phyloP scores from a whole-genome alignment of 2,888 invertebrate genomes.

The Agrochola lota region DNA sequence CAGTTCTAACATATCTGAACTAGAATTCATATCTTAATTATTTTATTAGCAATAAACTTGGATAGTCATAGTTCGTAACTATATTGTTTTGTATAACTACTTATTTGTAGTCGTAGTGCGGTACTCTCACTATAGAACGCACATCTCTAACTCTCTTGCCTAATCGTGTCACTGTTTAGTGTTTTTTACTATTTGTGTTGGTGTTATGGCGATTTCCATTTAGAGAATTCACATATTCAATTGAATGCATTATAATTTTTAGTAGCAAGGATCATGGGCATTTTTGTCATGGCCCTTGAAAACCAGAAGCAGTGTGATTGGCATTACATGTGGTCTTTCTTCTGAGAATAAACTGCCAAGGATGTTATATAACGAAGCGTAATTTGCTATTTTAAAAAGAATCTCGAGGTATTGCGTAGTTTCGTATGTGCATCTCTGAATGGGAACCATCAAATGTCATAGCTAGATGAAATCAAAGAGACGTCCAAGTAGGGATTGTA shows the following conservation, averaged over 20 bases:
- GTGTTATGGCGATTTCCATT: conserved; percentile 69
- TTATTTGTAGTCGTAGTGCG: conserved; percentile 63
- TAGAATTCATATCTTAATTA: conserved; percentile 83
- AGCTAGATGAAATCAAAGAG: conserved; percentile 88
- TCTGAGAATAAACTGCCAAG: background rate
- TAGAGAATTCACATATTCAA: conserved; percentile 49
- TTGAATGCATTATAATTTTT: background rate
- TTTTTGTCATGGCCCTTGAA: background rate
- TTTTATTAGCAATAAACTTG: conserved; percentile 83
- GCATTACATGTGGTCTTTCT: background rate
- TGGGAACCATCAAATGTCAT: conserved; percentile 67
- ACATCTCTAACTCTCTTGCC: conserved; percentile 77
- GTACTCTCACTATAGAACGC: conserved; percentile 68
- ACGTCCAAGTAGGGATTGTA: conserved; percentile 85
- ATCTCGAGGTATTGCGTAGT: background rate
- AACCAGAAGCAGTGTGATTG: background rate
- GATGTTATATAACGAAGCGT: background rate
- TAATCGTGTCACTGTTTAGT: conserved; percentile 72
- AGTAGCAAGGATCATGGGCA: background rate
- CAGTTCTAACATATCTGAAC: conserved; percentile 86
- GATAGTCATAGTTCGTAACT: conserved; percentile 72
- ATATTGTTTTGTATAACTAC: conserved; percentile 69
- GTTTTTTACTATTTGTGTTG: conserved; percentile 70
- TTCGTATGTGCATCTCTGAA: conserved; percentile 46
- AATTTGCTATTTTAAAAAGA: background rate